Evolutionary conservation across 2,888 invertebrate genomes (phyloP).

Genomic region (Ophraella communa): DNA sequence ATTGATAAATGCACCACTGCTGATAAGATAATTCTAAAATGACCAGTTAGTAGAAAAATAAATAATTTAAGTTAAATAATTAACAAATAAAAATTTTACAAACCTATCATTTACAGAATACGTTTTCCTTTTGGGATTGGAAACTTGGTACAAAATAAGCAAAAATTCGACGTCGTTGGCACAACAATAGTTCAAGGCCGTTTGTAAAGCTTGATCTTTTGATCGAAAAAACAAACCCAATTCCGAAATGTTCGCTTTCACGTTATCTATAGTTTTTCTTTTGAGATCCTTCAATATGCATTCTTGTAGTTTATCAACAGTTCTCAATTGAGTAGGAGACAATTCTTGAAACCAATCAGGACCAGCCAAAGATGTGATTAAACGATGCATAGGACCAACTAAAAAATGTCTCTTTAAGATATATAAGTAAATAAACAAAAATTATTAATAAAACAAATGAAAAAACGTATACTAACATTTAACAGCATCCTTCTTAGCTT

Average conservation of each 20-base stretch:
- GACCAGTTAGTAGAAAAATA: too few species aligned
- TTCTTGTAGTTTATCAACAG: slow-evolving; percentile 46
- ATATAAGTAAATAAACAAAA: neutral
- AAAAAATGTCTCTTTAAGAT: neutral
- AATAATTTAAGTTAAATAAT: too few species aligned
- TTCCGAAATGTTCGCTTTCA: slow-evolving; percentile 47
- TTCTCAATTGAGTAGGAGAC: slow-evolving; percentile 50
- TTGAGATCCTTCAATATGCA: slow-evolving; percentile 43
- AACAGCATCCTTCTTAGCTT: neutral
- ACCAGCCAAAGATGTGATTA: slow-evolving; percentile 40
- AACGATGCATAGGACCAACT: slow-evolving; percentile 1
- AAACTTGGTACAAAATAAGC: slow-evolving; percentile 53
- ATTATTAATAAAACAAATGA: too few species aligned
- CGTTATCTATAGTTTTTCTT: slow-evolving; percentile 43
- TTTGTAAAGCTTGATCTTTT: slow-evolving; percentile 42
- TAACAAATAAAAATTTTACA: neutral
- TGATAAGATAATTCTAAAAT: slow-evolving; percentile 51
- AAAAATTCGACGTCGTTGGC: slow-evolving; percentile 55
- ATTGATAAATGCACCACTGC: slow-evolving; percentile 56
- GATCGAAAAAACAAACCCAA: slow-evolving; percentile 53
- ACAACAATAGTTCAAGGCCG: slow-evolving; percentile 51
- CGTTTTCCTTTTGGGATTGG: slow-evolving; percentile 49
- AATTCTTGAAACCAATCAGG: slow-evolving; percentile 58
- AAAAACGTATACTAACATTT: neutral
- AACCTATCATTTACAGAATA: slow-evolving; percentile 55